Base-by-base conservation (phyloP, 2,113 vertebrate species). In the Gymnorhina tibicen region DNA sequence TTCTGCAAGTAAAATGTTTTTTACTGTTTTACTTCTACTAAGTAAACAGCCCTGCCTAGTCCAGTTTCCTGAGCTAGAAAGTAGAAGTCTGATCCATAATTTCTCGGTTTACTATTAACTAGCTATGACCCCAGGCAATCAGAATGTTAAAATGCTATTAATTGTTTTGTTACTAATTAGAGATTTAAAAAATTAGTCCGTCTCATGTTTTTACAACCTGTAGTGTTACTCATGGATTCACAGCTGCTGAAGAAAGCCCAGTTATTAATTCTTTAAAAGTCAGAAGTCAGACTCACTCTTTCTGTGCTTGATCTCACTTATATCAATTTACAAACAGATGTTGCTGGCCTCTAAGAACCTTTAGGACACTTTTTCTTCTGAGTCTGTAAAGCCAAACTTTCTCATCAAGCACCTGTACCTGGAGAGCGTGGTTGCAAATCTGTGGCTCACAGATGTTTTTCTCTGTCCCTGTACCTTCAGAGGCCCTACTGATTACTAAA, bases 21-120 rank as follows among this genome's bases (percentile, higher is more conserved):
- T 73, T 50, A 23, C 27, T 46, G 10, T 82, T 90, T 87, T 75
- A 53, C 66, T 76, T 73, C 32, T 58, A 16, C 42, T 42, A 37
- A 77, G 16, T 63, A 70, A 87, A 67, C 16, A 68, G 26, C 11
- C 49, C 47, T 86, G 44, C 21, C 46, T 39, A 26, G 23, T 74
- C 21, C 39, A 37, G 42, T 42, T 72, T 82, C 23, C 53, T 5
- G 17, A 32, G 35, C 22, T 39, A 56, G 62, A 89, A 79, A 84
- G 33, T 4, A 35, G 47, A 85, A 59, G 10, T 42, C 19, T 62
- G 22, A 76, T 41, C 68, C 24, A 18, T 39, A 12, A 59, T 70
- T 93, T 67, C 86, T 56, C 50, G 27, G 47, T 89, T 95, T 84
- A 23, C 35, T 67, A 91, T 95, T 95, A 96, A 96, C 91, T 35